Conservation (phyloP, 2,888 invertebrate species). For the Beris chalybata region DNA sequence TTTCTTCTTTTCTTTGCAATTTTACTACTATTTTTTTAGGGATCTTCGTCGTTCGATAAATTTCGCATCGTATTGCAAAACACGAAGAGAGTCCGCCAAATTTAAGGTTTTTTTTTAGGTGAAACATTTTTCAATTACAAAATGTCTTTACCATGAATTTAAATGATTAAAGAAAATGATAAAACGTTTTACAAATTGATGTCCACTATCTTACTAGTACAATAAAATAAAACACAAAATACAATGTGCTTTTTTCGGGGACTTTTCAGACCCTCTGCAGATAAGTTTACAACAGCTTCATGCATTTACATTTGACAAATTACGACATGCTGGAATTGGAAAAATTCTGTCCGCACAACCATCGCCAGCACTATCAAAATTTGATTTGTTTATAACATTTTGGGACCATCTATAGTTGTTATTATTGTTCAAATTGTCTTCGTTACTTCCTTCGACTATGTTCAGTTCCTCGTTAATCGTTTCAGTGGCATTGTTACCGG, state of each 20-base stretch:
- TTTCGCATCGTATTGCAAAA: conserved; percentile 1
- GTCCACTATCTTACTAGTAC: neutral
- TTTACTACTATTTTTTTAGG: no score
- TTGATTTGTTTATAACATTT: conserved; percentile 11
- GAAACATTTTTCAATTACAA: neutral
- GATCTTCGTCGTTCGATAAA: conserved; percentile 6
- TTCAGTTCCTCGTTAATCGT: conserved; percentile 1
- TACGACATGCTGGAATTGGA: conserved; percentile 46
- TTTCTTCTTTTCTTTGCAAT: no score
- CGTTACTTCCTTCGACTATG: conserved; percentile 7
- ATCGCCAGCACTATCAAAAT: conserved; percentile 5
- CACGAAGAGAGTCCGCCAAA: neutral
- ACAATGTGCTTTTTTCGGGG: no score
- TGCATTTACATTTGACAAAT: conserved; percentile 39
- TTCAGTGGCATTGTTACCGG: conserved; percentile 21
- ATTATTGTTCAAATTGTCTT: conserved; percentile 29
- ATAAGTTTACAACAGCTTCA: conserved; percentile 20
- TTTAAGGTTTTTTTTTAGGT: neutral
- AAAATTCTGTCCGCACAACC: conserved; percentile 18
- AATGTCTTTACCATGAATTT: neutral
- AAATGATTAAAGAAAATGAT: conserved; percentile 7
- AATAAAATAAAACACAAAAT: no score
- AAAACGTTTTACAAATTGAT: neutral
- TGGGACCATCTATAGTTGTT: conserved; percentile 14
- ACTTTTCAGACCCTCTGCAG: neutral